Evolutionary conservation across 2,888 invertebrate genomes (phyloP).

Genomic region (Meliscaeva auricollis): DNA sequence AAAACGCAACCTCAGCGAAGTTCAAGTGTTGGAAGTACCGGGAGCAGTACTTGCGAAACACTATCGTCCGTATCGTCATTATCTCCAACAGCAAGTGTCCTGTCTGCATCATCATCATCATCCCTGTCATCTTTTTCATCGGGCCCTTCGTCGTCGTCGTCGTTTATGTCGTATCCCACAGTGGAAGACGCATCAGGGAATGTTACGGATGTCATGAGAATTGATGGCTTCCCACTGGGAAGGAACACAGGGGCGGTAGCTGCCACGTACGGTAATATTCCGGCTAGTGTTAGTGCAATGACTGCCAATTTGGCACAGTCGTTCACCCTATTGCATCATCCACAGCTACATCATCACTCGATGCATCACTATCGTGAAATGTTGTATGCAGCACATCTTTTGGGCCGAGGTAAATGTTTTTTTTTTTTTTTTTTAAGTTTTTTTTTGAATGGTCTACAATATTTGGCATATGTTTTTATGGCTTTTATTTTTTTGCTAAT

Average conservation of each 20-base stretch:
- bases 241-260: constrained; percentile 34
- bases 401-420: constrained; percentile 86
- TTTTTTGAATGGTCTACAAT: constrained; percentile 25
- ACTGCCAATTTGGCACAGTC: constrained; percentile 84
- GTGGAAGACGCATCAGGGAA: constrained; percentile 37
- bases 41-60: constrained; percentile 83
- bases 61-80: constrained; percentile 80
- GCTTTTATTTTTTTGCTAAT: constrained; percentile 31
- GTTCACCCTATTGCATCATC: constrained; percentile 85
- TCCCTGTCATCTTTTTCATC: constrained; percentile 71
- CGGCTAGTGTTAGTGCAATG: constrained; percentile 79
- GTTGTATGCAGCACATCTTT: constrained; percentile 87
- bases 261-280: constrained; percentile 26
- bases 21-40: constrained; percentile 82
- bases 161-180: constrained; percentile 51
- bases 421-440: constrained; percentile 19
- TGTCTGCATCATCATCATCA: constrained; percentile 58
- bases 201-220: constrained; percentile 53
- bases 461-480: constrained; percentile 52
- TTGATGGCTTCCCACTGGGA: constrained; percentile 57
- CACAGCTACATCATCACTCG: constrained; percentile 81
- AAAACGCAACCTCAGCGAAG: constrained; percentile 78
- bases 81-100: constrained; percentile 78
- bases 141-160: constrained; percentile 38
- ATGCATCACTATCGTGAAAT: constrained; percentile 86